Percentiles rank a stretch among this genome's conserved stretches.
Conservation (phyloP, 1,140 invertebrate genomes). For the Drosophila punjabiensis region DNA sequence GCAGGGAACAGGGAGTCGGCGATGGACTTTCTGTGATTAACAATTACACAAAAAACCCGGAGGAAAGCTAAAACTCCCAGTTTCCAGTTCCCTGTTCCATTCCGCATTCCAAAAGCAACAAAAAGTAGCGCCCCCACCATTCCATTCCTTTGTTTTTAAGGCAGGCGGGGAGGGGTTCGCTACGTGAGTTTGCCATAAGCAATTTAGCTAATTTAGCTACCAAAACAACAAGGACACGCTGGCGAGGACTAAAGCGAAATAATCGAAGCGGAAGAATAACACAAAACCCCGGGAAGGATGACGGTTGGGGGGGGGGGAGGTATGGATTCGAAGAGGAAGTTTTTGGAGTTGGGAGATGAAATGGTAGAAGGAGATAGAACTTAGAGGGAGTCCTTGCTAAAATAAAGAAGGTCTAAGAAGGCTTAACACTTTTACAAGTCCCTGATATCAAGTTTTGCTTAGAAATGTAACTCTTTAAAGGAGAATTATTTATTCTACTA, state of each 20-base stretch:
- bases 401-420: not conserved
- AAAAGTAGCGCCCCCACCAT: not conserved
- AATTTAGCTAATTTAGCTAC: conserved; percentile 78
- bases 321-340: not conserved
- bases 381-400: not conserved
- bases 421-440: not conserved
- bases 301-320: not conserved
- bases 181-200: conserved; percentile 81
- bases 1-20: not conserved
- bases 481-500: not conserved
- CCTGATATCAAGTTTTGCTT: not conserved
- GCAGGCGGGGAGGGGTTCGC: not conserved
- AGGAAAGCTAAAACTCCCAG: conserved; percentile 30
- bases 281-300: conserved; percentile 22
- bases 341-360: not conserved
- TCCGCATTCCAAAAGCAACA: conserved; percentile 1
- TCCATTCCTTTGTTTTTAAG: not conserved
- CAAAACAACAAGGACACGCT: conserved; percentile 39
- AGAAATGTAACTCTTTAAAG: not conserved
- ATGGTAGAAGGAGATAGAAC: too few relatives aligned
- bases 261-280: conserved; percentile 75
- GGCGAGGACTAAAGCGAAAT: conserved; percentile 64
- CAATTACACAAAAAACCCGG: conserved; percentile 70
- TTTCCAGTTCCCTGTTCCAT: not conserved
- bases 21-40: conserved; percentile 71